Conservation (phyloP, 92 coral and sea anemone genomes). For the Muricea muricata region DNA sequence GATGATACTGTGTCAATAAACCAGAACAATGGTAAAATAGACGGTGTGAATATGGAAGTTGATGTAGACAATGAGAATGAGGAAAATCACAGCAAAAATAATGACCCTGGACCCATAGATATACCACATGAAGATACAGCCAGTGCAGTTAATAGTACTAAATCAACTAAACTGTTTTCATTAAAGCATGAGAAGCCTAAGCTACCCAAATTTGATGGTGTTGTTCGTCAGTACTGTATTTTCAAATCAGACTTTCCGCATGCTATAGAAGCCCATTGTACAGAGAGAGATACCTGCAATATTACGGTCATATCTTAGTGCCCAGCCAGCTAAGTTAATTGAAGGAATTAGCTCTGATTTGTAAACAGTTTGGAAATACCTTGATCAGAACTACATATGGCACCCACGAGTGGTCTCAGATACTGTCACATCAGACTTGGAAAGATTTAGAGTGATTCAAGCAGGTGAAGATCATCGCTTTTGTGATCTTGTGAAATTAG, state of each 20-base stretch:
- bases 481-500: slow-evolving; percentile 59
- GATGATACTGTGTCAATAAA: background rate
- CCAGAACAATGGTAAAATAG: background rate
- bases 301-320: slow-evolving; percentile 51
- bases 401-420: slow-evolving; percentile 58
- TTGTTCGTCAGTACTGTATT: slow-evolving; percentile 51
- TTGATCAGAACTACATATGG: slow-evolving; percentile 45
- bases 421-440: slow-evolving; percentile 63
- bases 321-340: slow-evolving; percentile 56
- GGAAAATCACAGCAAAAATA: too few relatives aligned
- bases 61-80: background rate
- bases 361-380: slow-evolving; percentile 46
- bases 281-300: slow-evolving; percentile 55
- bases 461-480: slow-evolving; percentile 52
- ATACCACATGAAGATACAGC: background rate
- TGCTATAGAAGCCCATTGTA: slow-evolving; percentile 30
- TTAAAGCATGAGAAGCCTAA: slow-evolving; percentile 54
- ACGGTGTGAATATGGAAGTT: background rate
- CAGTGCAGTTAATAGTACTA: too few relatives aligned
- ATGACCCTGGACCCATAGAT: background rate
- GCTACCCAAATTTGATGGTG: slow-evolving; percentile 50
- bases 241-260: slow-evolving; percentile 67
- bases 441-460: slow-evolving; percentile 38
- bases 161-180: background rate
- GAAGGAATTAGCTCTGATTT: slow-evolving; percentile 58